Base-by-base conservation (phyloP, 2,888 invertebrate genomes). In the Oscheius sp. region DNA sequence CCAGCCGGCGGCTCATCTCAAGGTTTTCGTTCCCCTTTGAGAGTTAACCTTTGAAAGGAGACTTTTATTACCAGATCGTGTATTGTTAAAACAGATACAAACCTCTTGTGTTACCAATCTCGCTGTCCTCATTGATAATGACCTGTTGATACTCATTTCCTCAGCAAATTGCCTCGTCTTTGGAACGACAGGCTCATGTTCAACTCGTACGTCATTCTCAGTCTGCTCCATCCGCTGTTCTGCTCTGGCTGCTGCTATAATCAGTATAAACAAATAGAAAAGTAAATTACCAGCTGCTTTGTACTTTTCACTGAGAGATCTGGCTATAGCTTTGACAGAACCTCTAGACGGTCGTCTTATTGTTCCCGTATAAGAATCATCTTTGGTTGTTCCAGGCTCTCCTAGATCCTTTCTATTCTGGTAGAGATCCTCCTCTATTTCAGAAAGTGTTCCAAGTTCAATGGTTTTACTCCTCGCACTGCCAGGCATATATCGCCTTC, bases 401-500 rank as follows among this genome's bases (percentile, higher is more conserved):
- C 45, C 17, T 29, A 61, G 20, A 61, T 61, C 61, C 57, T 66
- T 66, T 55, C 66, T 53, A 25, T 66, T 66, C 17, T 66, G 66
- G 34, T 66, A 66, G 5, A 66, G 53, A 39, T 66, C 66, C 20
- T 66, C 66, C 31, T 66, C 66, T 17, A 66, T 57, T 42, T 66
- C 66, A 1, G 66, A 66, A 4, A 66, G 17, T 8, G 66, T 66
- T 25, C 66, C 66, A 17, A 66, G 45, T 29, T 66, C 66, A 27
- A 66, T 66, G 20, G 66, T 66, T 42, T 66, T 66, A 45, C 66
- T 66, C 20, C 66, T 39, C 4, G 66, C 57, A 55, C 55, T 55
- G 27, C 66, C 66, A 1, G 66, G 66, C 66, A 66, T 66, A 29
- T 66, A 66, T 46, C 66, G 25, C 39, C 66, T 39, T 27, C 66